Conservation (phyloP, 1,140 invertebrate species). For the Orussus abietinus region DNA sequence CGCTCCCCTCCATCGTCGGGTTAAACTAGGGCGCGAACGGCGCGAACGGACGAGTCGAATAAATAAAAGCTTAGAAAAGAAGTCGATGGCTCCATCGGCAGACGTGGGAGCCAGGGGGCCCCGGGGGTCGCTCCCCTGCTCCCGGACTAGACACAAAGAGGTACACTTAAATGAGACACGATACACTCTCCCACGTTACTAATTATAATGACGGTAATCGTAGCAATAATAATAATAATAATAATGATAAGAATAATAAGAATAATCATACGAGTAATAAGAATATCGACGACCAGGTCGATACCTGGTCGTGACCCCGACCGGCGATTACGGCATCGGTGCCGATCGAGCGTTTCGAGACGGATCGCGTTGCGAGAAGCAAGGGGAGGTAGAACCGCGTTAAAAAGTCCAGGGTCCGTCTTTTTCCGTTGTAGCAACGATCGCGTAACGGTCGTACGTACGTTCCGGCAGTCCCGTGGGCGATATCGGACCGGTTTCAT, state of each 20-base stretch:
- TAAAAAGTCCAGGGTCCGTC: too few species aligned
- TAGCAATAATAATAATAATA: constrained; percentile 7
- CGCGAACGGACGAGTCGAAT: neutral
- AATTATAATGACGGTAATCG: constrained; percentile 2
- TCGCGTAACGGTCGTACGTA: too few species aligned
- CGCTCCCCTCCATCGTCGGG: neutral
- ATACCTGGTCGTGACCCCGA: neutral
- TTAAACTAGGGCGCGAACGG: neutral
- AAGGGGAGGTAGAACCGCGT: too few species aligned
- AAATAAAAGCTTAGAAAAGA: too few species aligned
- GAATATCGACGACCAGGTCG: neutral
- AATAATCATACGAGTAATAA: neutral
- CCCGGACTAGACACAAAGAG: constrained; percentile 49
- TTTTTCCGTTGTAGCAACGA: too few species aligned
- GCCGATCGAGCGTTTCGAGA: too few species aligned
- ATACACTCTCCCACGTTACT: constrained; percentile 18
- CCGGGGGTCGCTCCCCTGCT: constrained; percentile 7
- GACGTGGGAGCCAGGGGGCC: too few species aligned
- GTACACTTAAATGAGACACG: constrained; percentile 45
- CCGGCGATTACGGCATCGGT: too few species aligned
- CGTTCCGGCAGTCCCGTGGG: too few species aligned
- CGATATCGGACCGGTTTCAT: too few species aligned
- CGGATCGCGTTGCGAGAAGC: too few species aligned
- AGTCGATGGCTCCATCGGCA: too few species aligned
- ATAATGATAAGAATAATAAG: constrained; percentile 3